Conservation (phyloP, 2,113 vertebrate genomes). For the Aegithalos caudatus region DNA sequence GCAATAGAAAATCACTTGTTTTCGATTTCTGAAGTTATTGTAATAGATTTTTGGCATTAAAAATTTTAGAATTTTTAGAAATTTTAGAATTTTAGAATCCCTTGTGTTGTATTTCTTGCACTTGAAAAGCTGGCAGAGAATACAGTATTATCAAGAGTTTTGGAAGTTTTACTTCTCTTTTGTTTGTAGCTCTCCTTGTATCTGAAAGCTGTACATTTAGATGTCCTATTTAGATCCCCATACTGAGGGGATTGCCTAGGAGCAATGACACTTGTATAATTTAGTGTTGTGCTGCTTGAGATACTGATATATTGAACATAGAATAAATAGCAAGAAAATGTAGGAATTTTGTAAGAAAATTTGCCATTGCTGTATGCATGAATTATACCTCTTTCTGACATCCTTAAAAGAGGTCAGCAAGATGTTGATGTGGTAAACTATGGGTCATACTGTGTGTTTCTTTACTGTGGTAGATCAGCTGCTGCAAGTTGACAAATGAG, state of each 20-base stretch:
- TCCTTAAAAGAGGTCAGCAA: not conserved
- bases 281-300: not conserved
- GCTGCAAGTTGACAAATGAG: not conserved
- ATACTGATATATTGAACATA: not conserved
- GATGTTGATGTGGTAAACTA: not conserved
- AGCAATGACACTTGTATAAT: not conserved
- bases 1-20: not conserved
- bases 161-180: not conserved
- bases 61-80: not conserved
- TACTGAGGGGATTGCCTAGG: not conserved
- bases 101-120: not conserved
- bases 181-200: not conserved
- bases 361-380: not conserved
- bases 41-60: not conserved
- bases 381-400: not conserved
- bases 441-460: not conserved
- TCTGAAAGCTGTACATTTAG: not conserved
- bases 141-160: not conserved
- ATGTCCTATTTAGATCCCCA: not conserved
- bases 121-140: not conserved
- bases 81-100: not conserved
- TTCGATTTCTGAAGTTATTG: not conserved
- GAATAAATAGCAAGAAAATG: not conserved
- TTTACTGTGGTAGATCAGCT: not conserved
- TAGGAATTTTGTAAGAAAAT: not conserved